Evolutionary conservation across 2,113 vertebrate genomes (phyloP).

Genomic region (Podocnemis expansa): DNA sequence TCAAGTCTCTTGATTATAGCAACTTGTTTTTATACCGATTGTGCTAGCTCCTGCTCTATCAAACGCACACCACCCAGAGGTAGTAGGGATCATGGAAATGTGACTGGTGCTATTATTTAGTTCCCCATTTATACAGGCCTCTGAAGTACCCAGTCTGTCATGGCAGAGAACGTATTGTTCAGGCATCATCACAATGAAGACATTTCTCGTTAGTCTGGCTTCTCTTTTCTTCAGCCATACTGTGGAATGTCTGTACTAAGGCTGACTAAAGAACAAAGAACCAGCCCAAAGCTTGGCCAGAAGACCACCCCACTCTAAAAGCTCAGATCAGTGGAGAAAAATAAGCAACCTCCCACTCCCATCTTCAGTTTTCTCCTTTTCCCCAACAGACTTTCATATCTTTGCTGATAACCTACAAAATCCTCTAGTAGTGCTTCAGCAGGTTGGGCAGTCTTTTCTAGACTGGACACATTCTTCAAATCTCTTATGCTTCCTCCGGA

Average conservation of each 20-base stretch:
- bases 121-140: constrained; percentile 2
- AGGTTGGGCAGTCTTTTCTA: not conserved
- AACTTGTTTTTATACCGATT: constrained; percentile 23
- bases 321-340: not conserved
- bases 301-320: not conserved
- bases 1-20: not conserved
- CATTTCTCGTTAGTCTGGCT: accelerated
- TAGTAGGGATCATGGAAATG: not conserved
- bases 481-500: constrained; percentile 45
- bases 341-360: not conserved
- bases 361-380: accelerated
- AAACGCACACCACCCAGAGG: not conserved
- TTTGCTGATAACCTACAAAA: not conserved
- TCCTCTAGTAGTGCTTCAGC: not conserved
- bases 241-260: not conserved
- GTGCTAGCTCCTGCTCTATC: not conserved
- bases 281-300: not conserved
- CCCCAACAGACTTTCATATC: not conserved
- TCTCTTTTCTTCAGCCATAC: not conserved
- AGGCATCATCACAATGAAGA: not conserved
- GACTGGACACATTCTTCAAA: constrained; percentile 41
- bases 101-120: constrained; percentile 19
- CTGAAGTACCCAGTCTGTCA: not conserved
- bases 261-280: constrained; percentile 9
- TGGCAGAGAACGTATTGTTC: constrained; percentile 44